phyloP scores from a whole-genome alignment of 1,140 invertebrate genomes.

The Trachymyrmex septentrionalis region DNA sequence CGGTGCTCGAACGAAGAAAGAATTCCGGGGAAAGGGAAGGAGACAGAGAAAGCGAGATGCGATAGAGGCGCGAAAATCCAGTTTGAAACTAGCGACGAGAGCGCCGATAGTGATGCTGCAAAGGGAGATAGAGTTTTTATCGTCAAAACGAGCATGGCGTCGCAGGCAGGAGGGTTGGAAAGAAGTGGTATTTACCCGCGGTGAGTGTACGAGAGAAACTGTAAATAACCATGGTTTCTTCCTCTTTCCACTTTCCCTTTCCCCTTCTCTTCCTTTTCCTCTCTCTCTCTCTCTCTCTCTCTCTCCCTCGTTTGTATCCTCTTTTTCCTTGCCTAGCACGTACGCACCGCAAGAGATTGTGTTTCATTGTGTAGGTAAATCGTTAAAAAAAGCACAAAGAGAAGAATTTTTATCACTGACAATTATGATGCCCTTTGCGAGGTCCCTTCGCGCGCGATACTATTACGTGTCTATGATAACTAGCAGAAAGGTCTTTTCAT shows the following conservation, averaged over 20 bases:
- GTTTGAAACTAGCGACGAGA: conserved; percentile 69
- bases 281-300: not conserved
- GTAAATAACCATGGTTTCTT: conserved; percentile 58
- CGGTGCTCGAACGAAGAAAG: conserved; percentile 32
- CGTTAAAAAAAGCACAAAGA: conserved; percentile 66
- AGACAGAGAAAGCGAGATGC: not conserved
- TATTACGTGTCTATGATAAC: conserved; percentile 32
- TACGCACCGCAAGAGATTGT: conserved; percentile 47
- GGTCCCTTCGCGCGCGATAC: conserved; percentile 44
- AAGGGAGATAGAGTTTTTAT: conserved; percentile 61
- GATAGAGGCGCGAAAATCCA: conserved; percentile 71
- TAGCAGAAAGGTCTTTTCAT: not conserved
- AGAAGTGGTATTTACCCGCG: conserved; percentile 39
- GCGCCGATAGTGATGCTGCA: conserved; percentile 41
- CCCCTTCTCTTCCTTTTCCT: not conserved
- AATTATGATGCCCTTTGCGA: conserved; percentile 77
- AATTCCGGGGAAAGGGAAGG: not conserved
- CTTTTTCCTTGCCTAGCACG: conserved; percentile 21
- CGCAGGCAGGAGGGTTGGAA: conserved; percentile 17
- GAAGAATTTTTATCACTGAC: conserved; percentile 72
- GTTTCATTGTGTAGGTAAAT: conserved; percentile 49
- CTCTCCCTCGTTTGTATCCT: not conserved
- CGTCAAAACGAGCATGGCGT: conserved; percentile 50
- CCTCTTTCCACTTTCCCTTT: not conserved
- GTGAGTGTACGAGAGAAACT: conserved; percentile 29